phyloP scores from a whole-genome alignment of 2,113 vertebrate genomes.

The Lates calcarifer region DNA sequence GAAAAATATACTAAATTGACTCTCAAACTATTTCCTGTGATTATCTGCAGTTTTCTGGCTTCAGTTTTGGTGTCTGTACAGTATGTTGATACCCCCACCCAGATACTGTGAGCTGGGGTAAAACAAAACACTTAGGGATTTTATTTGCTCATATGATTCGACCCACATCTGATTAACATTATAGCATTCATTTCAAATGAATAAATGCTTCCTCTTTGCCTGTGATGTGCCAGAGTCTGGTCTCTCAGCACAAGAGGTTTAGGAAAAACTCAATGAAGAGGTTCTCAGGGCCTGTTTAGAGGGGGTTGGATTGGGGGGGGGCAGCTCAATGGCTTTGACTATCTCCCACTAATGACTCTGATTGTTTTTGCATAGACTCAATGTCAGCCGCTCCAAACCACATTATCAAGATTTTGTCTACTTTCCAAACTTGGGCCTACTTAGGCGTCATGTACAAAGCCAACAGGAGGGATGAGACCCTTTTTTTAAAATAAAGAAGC shows the following conservation, averaged over 20 bases:
- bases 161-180: slow-evolving; percentile 65
- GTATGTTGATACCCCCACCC: slow-evolving; percentile 16
- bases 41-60: slow-evolving; percentile 5
- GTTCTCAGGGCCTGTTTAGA: slow-evolving; percentile 40
- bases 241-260: slow-evolving; percentile 24
- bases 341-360: slow-evolving; percentile 69
- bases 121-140: slow-evolving; percentile 34
- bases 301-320: neutral
- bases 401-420: slow-evolving; percentile 54
- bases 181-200: slow-evolving; percentile 49
- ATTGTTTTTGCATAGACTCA: slow-evolving; percentile 69
- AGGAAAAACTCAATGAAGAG: slow-evolving; percentile 32
- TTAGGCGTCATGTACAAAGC: slow-evolving; percentile 28
- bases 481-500: slow-evolving; percentile 21
- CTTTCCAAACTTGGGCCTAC: slow-evolving; percentile 40
- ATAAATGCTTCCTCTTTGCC: slow-evolving; percentile 45
- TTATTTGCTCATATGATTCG: slow-evolving; percentile 34
- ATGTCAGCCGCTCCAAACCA: slow-evolving; percentile 60
- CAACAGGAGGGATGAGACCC: slow-evolving; percentile 54
- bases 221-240: slow-evolving; percentile 42
- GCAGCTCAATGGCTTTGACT: slow-evolving; percentile 32
- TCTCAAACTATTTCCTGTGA: slow-evolving; percentile 26
- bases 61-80: slow-evolving; percentile 6
- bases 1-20: slow-evolving; percentile 15
- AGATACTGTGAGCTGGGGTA: slow-evolving; percentile 1